Evolutionary conservation across 2,113 vertebrate genomes (phyloP), one percentile per base, ranked within the genome.

Genomic region (Turnix velox): DNA sequence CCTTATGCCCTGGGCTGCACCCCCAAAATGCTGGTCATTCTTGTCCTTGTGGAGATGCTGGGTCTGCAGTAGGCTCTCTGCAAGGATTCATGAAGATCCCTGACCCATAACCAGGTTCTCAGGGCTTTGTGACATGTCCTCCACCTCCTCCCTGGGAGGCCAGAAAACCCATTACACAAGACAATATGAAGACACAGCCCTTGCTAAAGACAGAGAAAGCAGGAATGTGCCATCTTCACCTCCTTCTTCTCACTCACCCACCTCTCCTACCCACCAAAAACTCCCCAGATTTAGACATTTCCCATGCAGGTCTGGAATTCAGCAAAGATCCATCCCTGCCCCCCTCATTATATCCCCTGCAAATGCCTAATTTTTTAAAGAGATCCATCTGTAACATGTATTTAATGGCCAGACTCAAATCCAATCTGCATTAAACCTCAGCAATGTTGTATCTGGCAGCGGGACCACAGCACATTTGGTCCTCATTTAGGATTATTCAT

Each of bases 391-490:
- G 91, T 73, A 93, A 58, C 51, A 20, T 51, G 35, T 66, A 93
- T 94, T 94, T 94, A 96, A 91, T 61, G 91, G 81, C 12, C 86
- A 86, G 35, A 94, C 73, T 91, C 84, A 95, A 95, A 95, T 69
- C 69, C 84, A 94, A 94, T 94, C 82, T 82, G 30, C 90, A 84
- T 69, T 94, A 93, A 96, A 86, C 91, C 87, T 93, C 95, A 94
- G 94, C 80, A 94, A 93, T 91, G 95, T 87, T 94, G 58, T 91
- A 54, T 95, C 91, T 97, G 95, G 95, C 95, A 96, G 42, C 1
- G 16, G 37, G 35, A 90, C 75, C 25, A 30, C 89, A 58, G 68
- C 74, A 91, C 95, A 96, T 97, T 96, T 95, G 95, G 69, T 96
- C 82, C 39, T 93, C 48, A 88, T 96, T 95, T 86, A 71, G 31